Conservation (phyloP, 2,888 invertebrate genomes). For the Macrophya annulata region DNA sequence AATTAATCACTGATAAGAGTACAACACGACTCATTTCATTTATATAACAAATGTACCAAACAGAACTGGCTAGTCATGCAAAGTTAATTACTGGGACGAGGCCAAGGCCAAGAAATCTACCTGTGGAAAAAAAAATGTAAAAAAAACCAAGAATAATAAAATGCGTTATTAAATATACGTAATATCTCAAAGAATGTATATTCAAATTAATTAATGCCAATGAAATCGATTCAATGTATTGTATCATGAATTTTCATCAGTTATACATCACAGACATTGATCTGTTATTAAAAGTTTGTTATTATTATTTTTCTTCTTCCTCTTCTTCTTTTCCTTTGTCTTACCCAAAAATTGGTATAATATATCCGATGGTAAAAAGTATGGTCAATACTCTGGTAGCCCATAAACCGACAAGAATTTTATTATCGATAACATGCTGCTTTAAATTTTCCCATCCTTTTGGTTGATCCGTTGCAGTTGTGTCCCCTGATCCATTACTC, state of each 20-base stretch:
- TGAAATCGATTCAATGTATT: not conserved
- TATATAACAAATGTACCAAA: conserved; percentile 21
- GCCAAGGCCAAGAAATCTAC: not conserved
- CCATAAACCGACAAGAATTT: conserved; percentile 94
- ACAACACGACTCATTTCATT: not conserved
- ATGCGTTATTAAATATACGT: not conserved
- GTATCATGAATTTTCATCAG: not conserved
- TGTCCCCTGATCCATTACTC: conserved; percentile 59
- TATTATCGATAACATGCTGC: conserved; percentile 89
- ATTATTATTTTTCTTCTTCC: too few relatives aligned
- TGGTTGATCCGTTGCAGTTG: conserved; percentile 64
- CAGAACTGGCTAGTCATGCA: conserved; percentile 8
- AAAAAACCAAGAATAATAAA: not conserved
- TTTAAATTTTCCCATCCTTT: conserved; percentile 86
- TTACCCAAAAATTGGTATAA: conserved; percentile 95
- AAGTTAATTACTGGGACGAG: not conserved
- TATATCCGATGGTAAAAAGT: conserved; percentile 90
- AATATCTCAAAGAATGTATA: not conserved
- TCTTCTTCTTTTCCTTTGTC: conserved; percentile 70
- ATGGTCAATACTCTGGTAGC: conserved; percentile 92
- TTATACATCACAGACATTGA: not conserved
- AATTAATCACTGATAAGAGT: conserved; percentile 23
- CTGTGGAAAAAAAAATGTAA: not conserved
- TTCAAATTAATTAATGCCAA: not conserved
- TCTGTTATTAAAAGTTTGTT: not conserved